Conservation (phyloP, 2,113 vertebrate species). For the Pseudois nayaur region DNA sequence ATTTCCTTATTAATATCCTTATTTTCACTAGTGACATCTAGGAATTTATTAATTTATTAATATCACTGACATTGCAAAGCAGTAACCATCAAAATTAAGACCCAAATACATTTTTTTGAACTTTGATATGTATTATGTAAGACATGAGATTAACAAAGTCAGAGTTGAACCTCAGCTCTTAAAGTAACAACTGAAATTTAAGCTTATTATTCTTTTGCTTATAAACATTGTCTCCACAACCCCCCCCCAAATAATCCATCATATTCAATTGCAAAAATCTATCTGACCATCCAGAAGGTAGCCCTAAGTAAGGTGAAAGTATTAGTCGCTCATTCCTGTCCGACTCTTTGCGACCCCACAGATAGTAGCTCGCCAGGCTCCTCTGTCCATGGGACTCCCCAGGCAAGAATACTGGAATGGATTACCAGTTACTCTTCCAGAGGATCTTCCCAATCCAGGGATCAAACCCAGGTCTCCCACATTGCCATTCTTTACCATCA, state of each 20-base stretch:
- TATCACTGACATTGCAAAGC: background rate
- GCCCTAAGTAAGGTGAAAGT: background rate
- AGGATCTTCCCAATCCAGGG: background rate
- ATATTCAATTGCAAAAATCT: background rate
- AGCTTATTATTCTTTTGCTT: background rate
- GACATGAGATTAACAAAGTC: background rate
- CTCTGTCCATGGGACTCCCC: background rate
- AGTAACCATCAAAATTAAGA: background rate
- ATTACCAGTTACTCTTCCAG: background rate
- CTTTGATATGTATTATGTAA: background rate
- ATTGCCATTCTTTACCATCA: background rate
- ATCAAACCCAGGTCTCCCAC: background rate
- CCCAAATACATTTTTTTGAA: background rate
- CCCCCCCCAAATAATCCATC: background rate
- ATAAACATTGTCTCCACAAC: background rate
- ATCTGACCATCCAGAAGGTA: background rate
- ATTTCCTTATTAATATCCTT: background rate
- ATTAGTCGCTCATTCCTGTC: background rate
- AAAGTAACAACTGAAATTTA: background rate
- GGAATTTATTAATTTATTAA: background rate
- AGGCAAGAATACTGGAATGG: background rate
- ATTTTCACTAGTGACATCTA: background rate
- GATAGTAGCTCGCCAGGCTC: background rate
- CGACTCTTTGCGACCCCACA: fast-evolving
- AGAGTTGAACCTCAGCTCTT: background rate